Conservation (phyloP, 2,888 invertebrate genomes). For the Pseudanteris insignis region DNA sequence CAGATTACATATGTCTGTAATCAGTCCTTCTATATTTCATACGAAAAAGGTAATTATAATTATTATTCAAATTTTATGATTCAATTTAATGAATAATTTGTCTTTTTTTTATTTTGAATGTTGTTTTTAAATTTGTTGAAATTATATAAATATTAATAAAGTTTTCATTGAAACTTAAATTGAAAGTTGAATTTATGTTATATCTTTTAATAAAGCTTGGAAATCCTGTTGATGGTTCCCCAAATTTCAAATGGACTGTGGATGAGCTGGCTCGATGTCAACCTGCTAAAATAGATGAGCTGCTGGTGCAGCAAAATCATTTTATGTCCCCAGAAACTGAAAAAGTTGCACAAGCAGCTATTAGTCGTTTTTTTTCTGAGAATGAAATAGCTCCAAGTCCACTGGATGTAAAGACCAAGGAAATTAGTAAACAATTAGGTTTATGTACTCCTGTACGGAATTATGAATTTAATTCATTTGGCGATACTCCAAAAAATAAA, state of each 20-base stretch:
- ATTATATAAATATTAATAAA: no score
- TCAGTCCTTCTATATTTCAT: conserved; percentile 69
- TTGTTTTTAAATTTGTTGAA: no score
- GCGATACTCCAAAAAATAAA: conserved; percentile 47
- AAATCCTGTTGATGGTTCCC: conserved; percentile 61
- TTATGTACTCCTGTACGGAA: conserved; percentile 48
- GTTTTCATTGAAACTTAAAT: no score
- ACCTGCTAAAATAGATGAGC: conserved; percentile 76
- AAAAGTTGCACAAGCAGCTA: conserved; percentile 74
- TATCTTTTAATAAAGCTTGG: conserved; percentile 65
- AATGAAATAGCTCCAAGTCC: conserved; percentile 72
- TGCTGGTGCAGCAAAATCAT: conserved; percentile 72
- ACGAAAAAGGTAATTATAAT: conserved; percentile 55
- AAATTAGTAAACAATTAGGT: conserved; percentile 33
- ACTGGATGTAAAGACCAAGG: conserved; percentile 57
- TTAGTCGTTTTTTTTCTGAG: conserved; percentile 72
- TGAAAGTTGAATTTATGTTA: conserved; percentile 49
- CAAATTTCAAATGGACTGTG: conserved; percentile 76
- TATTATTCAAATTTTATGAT: no score
- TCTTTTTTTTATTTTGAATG: background rate
- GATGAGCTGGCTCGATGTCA: conserved; percentile 75
- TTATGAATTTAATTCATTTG: conserved; percentile 40
- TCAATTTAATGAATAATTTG: no score
- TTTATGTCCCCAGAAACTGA: conserved; percentile 74
- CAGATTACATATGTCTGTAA: conserved; percentile 74